phyloP scores from a whole-genome alignment of 2,888 invertebrate species.

The Ophioninae sp. region DNA sequence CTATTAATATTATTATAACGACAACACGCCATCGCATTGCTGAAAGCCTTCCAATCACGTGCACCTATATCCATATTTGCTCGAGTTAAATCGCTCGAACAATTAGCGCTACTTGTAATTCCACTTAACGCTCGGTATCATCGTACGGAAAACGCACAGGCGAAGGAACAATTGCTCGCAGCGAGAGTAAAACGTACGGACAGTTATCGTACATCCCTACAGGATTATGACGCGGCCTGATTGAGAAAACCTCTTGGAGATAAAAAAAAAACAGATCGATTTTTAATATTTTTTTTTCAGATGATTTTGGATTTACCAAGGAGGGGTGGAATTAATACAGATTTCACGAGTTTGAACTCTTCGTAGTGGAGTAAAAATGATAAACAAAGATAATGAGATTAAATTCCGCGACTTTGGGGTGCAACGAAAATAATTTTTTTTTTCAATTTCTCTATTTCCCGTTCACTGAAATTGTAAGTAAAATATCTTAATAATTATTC shows the following conservation, averaged over 20 bases:
- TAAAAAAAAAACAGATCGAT: not conserved
- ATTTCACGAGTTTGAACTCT: too few relatives aligned
- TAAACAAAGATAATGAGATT: too few relatives aligned
- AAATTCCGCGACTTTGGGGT: too few relatives aligned
- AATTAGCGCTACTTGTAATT: slow-evolving; percentile 39
- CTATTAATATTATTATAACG: slow-evolving; percentile 45
- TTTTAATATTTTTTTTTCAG: too few relatives aligned
- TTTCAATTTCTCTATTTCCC: too few relatives aligned
- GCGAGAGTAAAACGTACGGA: not conserved
- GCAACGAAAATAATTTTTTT: too few relatives aligned
- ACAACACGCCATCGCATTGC: slow-evolving; percentile 49
- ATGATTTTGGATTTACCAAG: too few relatives aligned
- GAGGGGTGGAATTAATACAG: too few relatives aligned
- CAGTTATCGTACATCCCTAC: not conserved
- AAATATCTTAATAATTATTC: too few relatives aligned
- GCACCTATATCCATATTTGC: slow-evolving; percentile 6
- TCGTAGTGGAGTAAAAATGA: too few relatives aligned
- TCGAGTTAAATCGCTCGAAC: slow-evolving; percentile 32
- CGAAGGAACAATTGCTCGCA: not conserved
- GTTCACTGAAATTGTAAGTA: too few relatives aligned
- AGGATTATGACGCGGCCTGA: not conserved
- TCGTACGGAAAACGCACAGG: not conserved
- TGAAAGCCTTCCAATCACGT: slow-evolving; percentile 34
- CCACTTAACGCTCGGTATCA: slow-evolving; percentile 11
- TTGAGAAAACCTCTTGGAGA: not conserved